A percentile compares a stretch with the other conserved stretches of the same genome.
phyloP scores from a whole-genome alignment of 1,140 invertebrate species.

The Leptinotarsa texana region DNA sequence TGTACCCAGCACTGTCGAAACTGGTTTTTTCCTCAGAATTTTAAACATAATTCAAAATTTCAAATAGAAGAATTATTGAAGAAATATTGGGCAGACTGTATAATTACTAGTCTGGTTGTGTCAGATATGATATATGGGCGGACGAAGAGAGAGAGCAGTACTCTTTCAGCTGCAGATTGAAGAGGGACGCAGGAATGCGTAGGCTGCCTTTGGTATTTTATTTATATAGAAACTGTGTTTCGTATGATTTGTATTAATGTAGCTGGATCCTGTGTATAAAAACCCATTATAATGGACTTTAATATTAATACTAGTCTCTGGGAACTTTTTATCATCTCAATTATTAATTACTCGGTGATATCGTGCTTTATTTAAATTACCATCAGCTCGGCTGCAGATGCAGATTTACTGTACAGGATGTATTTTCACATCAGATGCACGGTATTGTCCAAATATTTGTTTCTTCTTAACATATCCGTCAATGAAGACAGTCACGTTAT shows the following conservation, averaged over 20 bases:
- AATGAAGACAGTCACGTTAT: neutral
- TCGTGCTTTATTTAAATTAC: conserved; percentile 24
- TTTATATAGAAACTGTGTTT: conserved; percentile 32
- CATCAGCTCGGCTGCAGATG: conserved; percentile 13
- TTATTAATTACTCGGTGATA: conserved; percentile 29
- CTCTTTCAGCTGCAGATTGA: neutral
- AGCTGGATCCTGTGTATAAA: conserved; percentile 23
- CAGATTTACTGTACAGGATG: conserved; percentile 10
- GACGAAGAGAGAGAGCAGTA: conserved; percentile 16
- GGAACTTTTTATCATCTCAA: conserved; percentile 28
- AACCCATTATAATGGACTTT: conserved; percentile 27
- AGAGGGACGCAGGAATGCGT: conserved; percentile 14
- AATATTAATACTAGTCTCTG: conserved; percentile 25
- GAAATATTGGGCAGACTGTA: conserved; percentile 33
- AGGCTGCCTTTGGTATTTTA: conserved; percentile 29
- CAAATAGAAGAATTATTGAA: conserved; percentile 33
- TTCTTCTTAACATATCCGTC: neutral
- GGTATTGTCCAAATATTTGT: neutral
- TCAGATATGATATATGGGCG: conserved; percentile 30
- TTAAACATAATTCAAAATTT: conserved; percentile 32
- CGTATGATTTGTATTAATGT: conserved; percentile 29
- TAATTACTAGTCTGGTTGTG: conserved; percentile 33
- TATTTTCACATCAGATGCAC: neutral
- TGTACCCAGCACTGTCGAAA: conserved; percentile 24
- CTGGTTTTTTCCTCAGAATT: conserved; percentile 32